These are phyloP conservation scores for Tenebrio molitor DNA, from an alignment of 1,140 invertebrate species.

Conservation along the genomic window DNA sequence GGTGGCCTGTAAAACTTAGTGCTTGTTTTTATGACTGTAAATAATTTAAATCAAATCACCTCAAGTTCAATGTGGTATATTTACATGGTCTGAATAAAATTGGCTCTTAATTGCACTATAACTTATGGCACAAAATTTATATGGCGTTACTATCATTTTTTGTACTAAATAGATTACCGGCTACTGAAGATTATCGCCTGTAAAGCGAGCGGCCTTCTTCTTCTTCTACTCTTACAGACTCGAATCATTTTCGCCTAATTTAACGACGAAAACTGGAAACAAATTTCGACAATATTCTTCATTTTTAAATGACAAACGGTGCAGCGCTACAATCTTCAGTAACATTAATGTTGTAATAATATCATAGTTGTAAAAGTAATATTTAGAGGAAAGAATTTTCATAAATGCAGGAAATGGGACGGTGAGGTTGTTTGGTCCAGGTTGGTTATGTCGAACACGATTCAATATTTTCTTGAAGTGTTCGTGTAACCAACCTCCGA, in stretches of 20 bases:
- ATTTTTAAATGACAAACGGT: not conserved
- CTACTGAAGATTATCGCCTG: conserved; percentile 40
- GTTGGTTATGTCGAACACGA: not conserved
- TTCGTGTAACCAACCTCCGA: conserved; percentile 13
- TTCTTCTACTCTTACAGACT: not conserved
- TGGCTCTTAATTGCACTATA: conserved; percentile 16
- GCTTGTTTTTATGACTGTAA: conserved; percentile 32
- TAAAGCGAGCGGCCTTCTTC: conserved; percentile 17
- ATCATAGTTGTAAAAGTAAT: conserved; percentile 31
- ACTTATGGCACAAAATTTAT: conserved; percentile 21
- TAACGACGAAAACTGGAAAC: not conserved
- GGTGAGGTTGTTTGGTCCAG: not conserved
- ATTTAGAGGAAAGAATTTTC: conserved; percentile 31
- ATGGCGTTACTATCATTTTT: conserved; percentile 2
- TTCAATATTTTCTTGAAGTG: conserved; percentile 4
- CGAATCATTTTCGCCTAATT: conserved; percentile 26
- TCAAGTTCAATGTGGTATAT: conserved; percentile 47
- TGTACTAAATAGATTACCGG: conserved; percentile 1
- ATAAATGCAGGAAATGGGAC: not conserved
- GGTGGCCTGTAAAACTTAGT: conserved; percentile 39
- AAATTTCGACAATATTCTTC: conserved; percentile 18
- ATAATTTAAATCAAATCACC: conserved; percentile 51
- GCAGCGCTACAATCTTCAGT: conserved; percentile 34
- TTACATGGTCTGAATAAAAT: conserved; percentile 38
- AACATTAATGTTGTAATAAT: conserved; percentile 32